Percentiles rank a stretch among this genome's conserved stretches.
These are phyloP conservation scores for Mus spicilegus DNA, from an alignment of 2,113 vertebrate species.

Conservation along the genomic window DNA sequence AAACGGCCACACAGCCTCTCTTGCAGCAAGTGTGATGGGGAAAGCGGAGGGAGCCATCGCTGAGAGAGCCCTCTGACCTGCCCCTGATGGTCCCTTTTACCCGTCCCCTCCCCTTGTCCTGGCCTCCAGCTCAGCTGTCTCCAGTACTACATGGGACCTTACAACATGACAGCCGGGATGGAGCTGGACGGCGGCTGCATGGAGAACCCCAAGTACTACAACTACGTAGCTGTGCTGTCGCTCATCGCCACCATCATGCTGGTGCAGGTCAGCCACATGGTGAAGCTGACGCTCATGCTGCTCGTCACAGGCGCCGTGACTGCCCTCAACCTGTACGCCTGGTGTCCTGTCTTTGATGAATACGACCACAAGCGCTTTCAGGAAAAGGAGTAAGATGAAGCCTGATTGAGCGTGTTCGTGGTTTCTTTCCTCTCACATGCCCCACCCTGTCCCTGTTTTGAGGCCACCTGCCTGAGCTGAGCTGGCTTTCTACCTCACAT, in stretches of 20 bases:
- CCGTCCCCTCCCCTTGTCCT: neutral
- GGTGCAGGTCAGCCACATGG: constrained; percentile 97
- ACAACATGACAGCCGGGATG: constrained; percentile 81
- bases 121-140: constrained; percentile 92
- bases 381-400: constrained; percentile 87
- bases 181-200: constrained; percentile 83
- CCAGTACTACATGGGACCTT: constrained; percentile 82
- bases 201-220: constrained; percentile 95
- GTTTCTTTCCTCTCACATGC: neutral
- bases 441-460: neutral
- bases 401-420: neutral
- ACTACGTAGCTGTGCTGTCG: constrained; percentile 92
- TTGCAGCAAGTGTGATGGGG: neutral
- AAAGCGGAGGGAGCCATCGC: neutral
- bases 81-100: neutral
- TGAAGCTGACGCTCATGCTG: constrained; percentile 96
- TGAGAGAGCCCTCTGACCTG: neutral
- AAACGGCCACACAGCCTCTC: rapidly evolving
- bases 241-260: constrained; percentile 95
- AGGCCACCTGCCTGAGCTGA: neutral
- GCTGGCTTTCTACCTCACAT: neutral
- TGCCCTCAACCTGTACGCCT: constrained; percentile 93
- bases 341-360: constrained; percentile 92
- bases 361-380: constrained; percentile 90
- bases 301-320: constrained; percentile 90